phyloP scores from a whole-genome alignment of 2,797 vertebrate species.

The Oreonectes daqikongensis region DNA sequence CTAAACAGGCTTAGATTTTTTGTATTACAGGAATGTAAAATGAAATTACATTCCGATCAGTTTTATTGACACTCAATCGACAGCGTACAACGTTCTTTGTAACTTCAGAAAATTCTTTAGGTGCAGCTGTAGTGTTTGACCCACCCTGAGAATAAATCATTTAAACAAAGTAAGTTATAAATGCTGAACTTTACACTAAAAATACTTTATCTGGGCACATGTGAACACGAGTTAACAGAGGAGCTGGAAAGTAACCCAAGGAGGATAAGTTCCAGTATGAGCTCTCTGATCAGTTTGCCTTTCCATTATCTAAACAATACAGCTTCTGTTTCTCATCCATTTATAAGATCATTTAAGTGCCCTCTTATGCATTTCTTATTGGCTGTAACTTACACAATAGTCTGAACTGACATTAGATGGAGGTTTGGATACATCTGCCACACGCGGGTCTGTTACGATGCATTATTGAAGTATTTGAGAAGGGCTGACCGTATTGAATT shows the following conservation, averaged over 20 bases:
- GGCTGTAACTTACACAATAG: background rate
- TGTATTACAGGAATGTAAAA: background rate
- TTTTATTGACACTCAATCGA: background rate
- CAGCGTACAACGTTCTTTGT: background rate
- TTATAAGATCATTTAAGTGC: background rate
- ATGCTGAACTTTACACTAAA: background rate
- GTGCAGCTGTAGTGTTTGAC: background rate
- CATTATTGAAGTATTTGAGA: conserved; percentile 15
- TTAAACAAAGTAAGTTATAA: background rate
- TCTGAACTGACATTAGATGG: background rate
- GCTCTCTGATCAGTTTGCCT: background rate
- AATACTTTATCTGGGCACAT: background rate
- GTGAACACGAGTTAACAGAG: conserved; percentile 26
- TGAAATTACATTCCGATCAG: background rate
- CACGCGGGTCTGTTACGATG: background rate
- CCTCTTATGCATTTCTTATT: conserved; percentile 1
- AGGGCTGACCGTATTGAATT: conserved; percentile 2
- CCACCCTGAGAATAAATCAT: background rate
- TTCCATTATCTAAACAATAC: background rate
- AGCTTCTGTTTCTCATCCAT: background rate
- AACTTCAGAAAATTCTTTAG: background rate
- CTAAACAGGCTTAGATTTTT: background rate
- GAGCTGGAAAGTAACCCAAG: conserved; percentile 27
- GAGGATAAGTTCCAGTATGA: background rate
- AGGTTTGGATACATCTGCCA: conserved; percentile 6